phyloP scores from a whole-genome alignment of 2,888 invertebrate genomes.

The Microctonus brassicae region DNA sequence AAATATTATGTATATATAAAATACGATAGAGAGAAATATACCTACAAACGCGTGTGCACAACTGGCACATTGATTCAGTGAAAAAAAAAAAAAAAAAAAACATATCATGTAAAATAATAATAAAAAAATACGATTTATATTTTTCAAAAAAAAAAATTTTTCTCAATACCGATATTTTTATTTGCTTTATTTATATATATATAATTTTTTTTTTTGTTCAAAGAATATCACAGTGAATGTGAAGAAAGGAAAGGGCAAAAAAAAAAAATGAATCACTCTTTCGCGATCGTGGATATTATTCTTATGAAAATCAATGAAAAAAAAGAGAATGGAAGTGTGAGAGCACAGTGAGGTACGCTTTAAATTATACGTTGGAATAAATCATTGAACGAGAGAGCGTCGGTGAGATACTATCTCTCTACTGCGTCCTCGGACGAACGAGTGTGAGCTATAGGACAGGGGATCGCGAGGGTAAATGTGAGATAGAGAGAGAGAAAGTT shows the following conservation, averaged over 20 bases:
- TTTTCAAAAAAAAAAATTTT: too few relatives aligned
- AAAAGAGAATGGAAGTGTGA: constrained; percentile 22
- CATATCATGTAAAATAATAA: too few relatives aligned
- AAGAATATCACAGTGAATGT: too few relatives aligned
- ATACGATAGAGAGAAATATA: background rate
- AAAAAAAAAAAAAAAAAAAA: background rate
- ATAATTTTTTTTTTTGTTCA: too few relatives aligned
- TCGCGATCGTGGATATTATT: constrained; percentile 30
- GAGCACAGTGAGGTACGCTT: constrained; percentile 7
- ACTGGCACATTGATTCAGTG: background rate
- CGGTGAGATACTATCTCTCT: constrained; percentile 37
- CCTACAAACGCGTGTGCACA: background rate
- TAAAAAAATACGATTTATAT: too few relatives aligned
- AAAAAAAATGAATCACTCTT: background rate
- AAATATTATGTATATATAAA: background rate
- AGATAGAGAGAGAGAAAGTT: background rate
- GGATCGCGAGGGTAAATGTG: background rate
- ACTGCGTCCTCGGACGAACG: constrained; percentile 41
- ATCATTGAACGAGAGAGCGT: constrained; percentile 42
- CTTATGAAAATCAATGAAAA: constrained; percentile 42
- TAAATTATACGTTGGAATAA: constrained; percentile 48
- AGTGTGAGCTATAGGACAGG: constrained; percentile 27
- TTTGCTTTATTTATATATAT: too few relatives aligned
- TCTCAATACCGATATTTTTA: too few relatives aligned
- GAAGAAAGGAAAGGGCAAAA: background rate